Conservation (phyloP, 2,797 vertebrate species). For the Chelon auratus region DNA sequence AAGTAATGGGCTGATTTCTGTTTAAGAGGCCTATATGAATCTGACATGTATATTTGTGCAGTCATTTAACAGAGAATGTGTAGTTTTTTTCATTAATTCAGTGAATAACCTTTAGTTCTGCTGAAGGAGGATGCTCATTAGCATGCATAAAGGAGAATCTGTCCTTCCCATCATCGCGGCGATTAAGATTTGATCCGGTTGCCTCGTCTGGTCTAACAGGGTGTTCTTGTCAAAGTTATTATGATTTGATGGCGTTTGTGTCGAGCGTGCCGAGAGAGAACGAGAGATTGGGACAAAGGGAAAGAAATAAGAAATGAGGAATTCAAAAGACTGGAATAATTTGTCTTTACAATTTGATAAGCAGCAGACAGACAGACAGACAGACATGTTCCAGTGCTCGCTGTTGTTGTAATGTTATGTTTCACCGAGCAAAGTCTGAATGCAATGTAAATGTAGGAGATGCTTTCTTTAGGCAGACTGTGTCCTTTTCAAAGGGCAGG, state of each 20-base stretch:
- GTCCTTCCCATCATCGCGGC: constrained; percentile 39
- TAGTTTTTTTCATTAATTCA: constrained; percentile 21
- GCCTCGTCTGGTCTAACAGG: constrained; percentile 43
- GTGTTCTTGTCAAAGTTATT: constrained; percentile 58
- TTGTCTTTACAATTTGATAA: constrained; percentile 22
- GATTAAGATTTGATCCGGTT: constrained; percentile 64
- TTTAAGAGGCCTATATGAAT: not conserved
- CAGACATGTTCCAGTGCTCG: not conserved
- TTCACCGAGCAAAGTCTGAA: constrained; percentile 49
- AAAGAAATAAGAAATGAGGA: constrained; percentile 16
- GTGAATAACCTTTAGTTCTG: constrained; percentile 29
- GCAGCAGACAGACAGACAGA: constrained; percentile 1
- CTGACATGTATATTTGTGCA: constrained; percentile 3
- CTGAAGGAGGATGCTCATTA: constrained; percentile 31
- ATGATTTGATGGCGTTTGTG: constrained; percentile 19
- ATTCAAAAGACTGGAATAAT: constrained; percentile 18
- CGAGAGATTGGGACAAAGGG: not conserved
- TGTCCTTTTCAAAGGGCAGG: constrained; percentile 58
- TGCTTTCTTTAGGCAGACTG: constrained; percentile 37
- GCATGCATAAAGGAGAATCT: constrained; percentile 38
- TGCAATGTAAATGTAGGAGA: constrained; percentile 38
- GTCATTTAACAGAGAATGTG: not conserved
- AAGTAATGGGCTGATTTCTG: too few species aligned
- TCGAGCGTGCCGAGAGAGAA: constrained; percentile 1
- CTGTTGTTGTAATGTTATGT: constrained; percentile 13